These are phyloP conservation scores for Vidua chalybeata DNA, from an alignment of 2,113 vertebrate genomes.

Conservation along the genomic window DNA sequence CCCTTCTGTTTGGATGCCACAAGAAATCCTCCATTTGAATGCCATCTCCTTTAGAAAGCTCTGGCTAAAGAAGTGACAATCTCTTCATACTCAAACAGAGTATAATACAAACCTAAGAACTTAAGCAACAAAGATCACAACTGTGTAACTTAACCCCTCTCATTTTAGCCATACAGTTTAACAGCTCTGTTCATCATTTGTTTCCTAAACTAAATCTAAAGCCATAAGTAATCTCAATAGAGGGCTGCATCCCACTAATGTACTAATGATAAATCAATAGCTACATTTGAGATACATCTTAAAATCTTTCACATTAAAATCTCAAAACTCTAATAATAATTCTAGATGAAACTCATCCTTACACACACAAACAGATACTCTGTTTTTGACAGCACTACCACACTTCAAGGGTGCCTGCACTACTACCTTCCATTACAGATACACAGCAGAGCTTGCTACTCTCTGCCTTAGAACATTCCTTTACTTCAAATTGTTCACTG, in stretches of 20 bases:
- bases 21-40: background rate
- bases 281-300: background rate
- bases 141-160: background rate
- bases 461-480: background rate
- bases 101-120: background rate
- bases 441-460: background rate
- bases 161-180: background rate
- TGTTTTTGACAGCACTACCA: background rate
- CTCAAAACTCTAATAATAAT: background rate
- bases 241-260: background rate
- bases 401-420: background rate
- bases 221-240: background rate
- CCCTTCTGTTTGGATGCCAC: background rate
- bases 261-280: background rate
- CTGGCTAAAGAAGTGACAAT: background rate
- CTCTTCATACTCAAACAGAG: background rate
- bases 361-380: background rate
- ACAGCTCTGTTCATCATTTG: background rate
- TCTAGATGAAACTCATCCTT: background rate
- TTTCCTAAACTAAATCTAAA: background rate
- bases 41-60: background rate
- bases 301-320: background rate
- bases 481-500: background rate
- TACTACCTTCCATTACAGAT: background rate
- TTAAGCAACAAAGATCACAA: background rate